A percentile compares a stretch with the other conserved stretches of the same genome.
Conservation (phyloP, 2,888 invertebrate genomes). For the Argyra leucocephala region DNA sequence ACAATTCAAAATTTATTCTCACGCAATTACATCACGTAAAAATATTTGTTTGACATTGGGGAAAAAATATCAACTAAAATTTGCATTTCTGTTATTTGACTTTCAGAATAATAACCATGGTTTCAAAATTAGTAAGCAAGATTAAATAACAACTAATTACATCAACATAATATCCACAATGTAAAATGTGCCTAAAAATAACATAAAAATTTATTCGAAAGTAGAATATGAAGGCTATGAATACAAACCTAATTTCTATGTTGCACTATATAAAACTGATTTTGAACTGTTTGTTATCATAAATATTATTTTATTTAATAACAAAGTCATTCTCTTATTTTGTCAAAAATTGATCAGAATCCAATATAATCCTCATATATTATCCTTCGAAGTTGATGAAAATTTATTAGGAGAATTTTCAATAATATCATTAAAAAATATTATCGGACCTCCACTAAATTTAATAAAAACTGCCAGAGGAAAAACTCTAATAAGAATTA, state of each 20-base stretch:
- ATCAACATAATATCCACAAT: constrained; percentile 17
- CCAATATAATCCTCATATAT: constrained; percentile 13
- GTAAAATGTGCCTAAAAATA: constrained; percentile 12
- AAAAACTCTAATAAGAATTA: constrained; percentile 14
- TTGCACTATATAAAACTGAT: constrained; percentile 18
- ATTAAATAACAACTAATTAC: constrained; percentile 19
- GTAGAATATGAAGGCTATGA: constrained; percentile 14
- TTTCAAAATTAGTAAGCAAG: constrained; percentile 15
- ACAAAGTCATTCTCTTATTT: constrained; percentile 14
- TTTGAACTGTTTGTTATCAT: constrained; percentile 19
- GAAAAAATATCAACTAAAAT: constrained; percentile 27
- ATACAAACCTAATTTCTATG: constrained; percentile 18
- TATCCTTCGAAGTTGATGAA: constrained; percentile 15
- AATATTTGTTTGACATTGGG: constrained; percentile 28
- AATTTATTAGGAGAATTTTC: constrained; percentile 15
- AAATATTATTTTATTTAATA: constrained; percentile 17
- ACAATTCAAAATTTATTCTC: constrained; percentile 26
- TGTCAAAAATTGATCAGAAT: constrained; percentile 13
- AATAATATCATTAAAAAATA: constrained; percentile 8
- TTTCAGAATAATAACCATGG: no score
- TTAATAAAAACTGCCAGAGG: constrained; percentile 18
- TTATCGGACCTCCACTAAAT: constrained; percentile 17
- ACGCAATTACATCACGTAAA: constrained; percentile 27
- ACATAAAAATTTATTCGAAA: constrained; percentile 18
- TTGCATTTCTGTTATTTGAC: constrained; percentile 17